A percentile compares a stretch with the other conserved stretches of the same genome.
phyloP scores from a whole-genome alignment of 2,888 invertebrate species.

The Melikaiella ostensackeni region DNA sequence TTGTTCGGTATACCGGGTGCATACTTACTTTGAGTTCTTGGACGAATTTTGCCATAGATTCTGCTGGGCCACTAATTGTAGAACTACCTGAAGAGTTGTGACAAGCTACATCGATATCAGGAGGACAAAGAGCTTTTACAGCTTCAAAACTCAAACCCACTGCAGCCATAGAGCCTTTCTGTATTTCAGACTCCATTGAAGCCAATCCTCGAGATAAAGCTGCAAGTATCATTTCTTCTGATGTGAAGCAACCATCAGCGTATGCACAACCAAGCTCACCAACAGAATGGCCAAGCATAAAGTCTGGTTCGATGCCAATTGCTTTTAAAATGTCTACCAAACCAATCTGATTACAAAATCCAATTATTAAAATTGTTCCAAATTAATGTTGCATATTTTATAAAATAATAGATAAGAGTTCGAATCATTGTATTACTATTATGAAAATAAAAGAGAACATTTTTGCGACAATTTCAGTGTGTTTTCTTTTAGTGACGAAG shows the following conservation, averaged over 20 bases:
- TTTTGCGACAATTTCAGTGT: slow-evolving; percentile 69
- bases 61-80: slow-evolving; percentile 92
- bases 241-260: slow-evolving; percentile 93
- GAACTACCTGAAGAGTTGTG: slow-evolving; percentile 92
- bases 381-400: neutral
- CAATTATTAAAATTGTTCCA: neutral
- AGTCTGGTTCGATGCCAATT: slow-evolving; percentile 85
- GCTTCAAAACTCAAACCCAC: slow-evolving; percentile 84
- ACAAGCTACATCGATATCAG: slow-evolving; percentile 90
- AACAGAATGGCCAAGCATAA: slow-evolving; percentile 92
- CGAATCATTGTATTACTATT: too few relatives aligned
- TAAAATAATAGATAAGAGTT: too few relatives aligned
- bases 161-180: slow-evolving; percentile 92
- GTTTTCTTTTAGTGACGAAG: slow-evolving; percentile 8
- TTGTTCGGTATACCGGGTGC: too few relatives aligned
- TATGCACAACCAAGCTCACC: slow-evolving; percentile 97
- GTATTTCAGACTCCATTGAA: slow-evolving; percentile 70
- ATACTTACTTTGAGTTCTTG: slow-evolving; percentile 78
- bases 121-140: slow-evolving; percentile 84
- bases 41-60: slow-evolving; percentile 83
- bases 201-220: slow-evolving; percentile 69
- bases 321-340: slow-evolving; percentile 82
- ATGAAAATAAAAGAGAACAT: neutral
- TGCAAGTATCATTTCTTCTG: slow-evolving; percentile 70
- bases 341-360: slow-evolving; percentile 77